Evolutionary conservation across 2,113 vertebrate genomes (phyloP).

Genomic region (Coracopsis vasa): DNA sequence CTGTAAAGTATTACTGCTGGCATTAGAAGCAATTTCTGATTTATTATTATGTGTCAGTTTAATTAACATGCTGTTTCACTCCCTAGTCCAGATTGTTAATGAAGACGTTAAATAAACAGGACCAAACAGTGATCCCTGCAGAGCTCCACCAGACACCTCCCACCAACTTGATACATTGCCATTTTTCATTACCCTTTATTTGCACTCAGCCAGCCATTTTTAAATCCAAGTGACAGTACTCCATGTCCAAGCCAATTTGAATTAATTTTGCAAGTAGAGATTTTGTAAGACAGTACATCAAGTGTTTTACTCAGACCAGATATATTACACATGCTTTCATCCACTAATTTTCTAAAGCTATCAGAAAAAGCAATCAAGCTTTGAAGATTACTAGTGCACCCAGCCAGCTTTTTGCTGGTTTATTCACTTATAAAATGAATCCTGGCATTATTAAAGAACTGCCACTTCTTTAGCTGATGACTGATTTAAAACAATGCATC

Average conservation of each 20-base stretch:
- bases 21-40: constrained; percentile 58
- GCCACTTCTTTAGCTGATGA: constrained; percentile 23
- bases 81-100: constrained; percentile 70
- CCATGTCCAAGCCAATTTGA: constrained; percentile 64
- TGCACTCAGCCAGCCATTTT: constrained; percentile 57
- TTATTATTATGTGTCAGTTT: constrained; percentile 66
- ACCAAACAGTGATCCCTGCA: constrained; percentile 59
- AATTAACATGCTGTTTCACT: constrained; percentile 71
- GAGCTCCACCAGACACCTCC: constrained; percentile 41
- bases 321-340: constrained; percentile 71
- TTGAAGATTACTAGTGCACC: constrained; percentile 60
- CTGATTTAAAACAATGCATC: constrained; percentile 45
- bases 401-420: constrained; percentile 48
- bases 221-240: constrained; percentile 56
- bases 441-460: constrained; percentile 38
- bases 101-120: constrained; percentile 72
- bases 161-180: neutral
- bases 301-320: constrained; percentile 63
- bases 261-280: constrained; percentile 70
- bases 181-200: constrained; percentile 55
- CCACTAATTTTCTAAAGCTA: constrained; percentile 71
- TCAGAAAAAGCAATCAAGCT: constrained; percentile 72
- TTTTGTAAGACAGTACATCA: constrained; percentile 53
- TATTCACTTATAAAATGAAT: constrained; percentile 50
- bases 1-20: constrained; percentile 7